A percentile compares a stretch with the other conserved stretches of the same genome.
Conservation (phyloP, 2,113 vertebrate species). For the Phalacrocorax aristotelis region DNA sequence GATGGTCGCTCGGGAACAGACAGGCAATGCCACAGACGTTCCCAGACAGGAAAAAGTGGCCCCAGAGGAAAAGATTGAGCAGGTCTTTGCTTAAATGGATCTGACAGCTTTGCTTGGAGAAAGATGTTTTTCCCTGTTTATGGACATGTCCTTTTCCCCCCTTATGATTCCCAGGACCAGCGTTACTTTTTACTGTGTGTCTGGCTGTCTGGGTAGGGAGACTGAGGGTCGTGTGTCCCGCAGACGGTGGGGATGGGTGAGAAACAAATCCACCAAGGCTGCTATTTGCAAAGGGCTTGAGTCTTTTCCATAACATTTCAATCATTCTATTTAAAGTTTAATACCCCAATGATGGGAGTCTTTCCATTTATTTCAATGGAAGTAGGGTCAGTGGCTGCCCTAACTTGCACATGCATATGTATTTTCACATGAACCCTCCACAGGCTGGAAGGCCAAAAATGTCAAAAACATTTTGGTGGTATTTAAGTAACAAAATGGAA, state of each 20-base stretch:
- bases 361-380: neutral
- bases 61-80: slow-evolving; percentile 63
- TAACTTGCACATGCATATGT: neutral
- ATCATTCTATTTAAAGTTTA: slow-evolving; percentile 41
- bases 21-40: slow-evolving; percentile 50
- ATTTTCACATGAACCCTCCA: neutral
- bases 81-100: slow-evolving; percentile 66
- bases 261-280: slow-evolving; percentile 49
- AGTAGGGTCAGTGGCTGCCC: neutral
- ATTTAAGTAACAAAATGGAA: neutral
- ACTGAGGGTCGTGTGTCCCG: neutral
- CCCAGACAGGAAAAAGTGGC: slow-evolving; percentile 73
- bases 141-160: slow-evolving; percentile 63
- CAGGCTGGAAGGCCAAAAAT: neutral
- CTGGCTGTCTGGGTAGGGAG: slow-evolving; percentile 62
- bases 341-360: neutral
- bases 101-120: slow-evolving; percentile 72
- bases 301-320: slow-evolving; percentile 29
- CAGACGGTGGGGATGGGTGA: slow-evolving; percentile 54
- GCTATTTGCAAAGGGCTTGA: neutral
- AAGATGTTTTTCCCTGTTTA: slow-evolving; percentile 77
- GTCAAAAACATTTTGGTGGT: neutral
- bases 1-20: slow-evolving; percentile 62
- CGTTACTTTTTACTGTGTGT: slow-evolving; percentile 72
- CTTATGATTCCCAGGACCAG: slow-evolving; percentile 74